Percentiles rank a stretch among this genome's conserved stretches.
phyloP scores from a whole-genome alignment of 2,113 vertebrate genomes.

The Phalacrocorax pelagicus region DNA sequence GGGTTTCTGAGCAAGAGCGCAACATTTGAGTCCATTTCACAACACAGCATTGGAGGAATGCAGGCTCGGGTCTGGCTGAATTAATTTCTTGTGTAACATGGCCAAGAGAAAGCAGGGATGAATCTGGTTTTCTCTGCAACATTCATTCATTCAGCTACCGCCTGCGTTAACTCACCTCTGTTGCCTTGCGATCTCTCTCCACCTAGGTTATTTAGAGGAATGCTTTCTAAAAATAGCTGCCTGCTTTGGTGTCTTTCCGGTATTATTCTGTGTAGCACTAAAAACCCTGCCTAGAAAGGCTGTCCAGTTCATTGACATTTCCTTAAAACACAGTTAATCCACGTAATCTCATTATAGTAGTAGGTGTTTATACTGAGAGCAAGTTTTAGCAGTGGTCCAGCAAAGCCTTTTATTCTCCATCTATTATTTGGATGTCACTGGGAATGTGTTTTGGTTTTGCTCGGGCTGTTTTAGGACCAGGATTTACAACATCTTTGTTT shows the following conservation, averaged over 20 bases:
- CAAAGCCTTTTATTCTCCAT: not conserved
- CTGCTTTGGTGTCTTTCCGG: not conserved
- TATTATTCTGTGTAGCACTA: not conserved
- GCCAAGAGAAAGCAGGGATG: not conserved
- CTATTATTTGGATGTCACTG: not conserved
- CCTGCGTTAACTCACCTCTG: not conserved
- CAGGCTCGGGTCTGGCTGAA: not conserved
- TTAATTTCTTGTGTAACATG: rapidly evolving
- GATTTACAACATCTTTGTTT: not conserved
- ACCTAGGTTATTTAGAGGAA: not conserved
- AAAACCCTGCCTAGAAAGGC: not conserved
- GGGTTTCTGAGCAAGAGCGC: not conserved
- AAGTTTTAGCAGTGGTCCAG: not conserved
- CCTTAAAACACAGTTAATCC: conserved; percentile 42
- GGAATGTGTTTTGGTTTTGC: not conserved
- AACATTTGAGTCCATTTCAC: rapidly evolving
- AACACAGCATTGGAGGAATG: not conserved
- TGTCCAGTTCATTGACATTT: not conserved
- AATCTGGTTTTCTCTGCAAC: not conserved
- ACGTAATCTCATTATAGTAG: conserved; percentile 28
- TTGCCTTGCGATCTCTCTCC: not conserved
- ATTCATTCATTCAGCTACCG: rapidly evolving
- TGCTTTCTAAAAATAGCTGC: not conserved
- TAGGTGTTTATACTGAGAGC: conserved; percentile 19
- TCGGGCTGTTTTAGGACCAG: not conserved